Evolutionary conservation across 2,113 vertebrate species (phyloP), one percentile per base, ranked within the genome.

Genomic region (Cynocephalus volans): DNA sequence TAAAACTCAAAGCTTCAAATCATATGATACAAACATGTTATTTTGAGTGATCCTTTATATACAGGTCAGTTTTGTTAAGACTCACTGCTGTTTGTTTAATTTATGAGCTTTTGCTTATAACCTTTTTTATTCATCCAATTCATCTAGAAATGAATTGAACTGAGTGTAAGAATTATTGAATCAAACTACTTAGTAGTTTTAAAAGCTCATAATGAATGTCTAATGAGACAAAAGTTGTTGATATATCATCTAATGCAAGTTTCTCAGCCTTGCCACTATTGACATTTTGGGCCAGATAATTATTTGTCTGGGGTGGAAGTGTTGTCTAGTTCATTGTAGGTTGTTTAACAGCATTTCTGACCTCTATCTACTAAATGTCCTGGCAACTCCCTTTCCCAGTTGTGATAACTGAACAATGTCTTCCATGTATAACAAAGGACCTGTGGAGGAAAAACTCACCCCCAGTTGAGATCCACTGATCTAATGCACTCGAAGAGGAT

Each of bases 291-390:
- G 6, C 7, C 88, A 80, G 56, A 36, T 48, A 64, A 54, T 84
- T 58, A 58, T 41, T n/a, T 73, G 21, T n/a, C 85, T 26, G 2
- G 31, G 6, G 7, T 12, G 9, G 19, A 3, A 31, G 0, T 52
- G 0, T 2, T 33, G 1, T 28, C 62, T 10, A 56, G 33, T 67
- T 1, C 5, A 21, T n/a, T 26, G 0, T 21, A 60, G 48, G 21
- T 24, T 72, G 45, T 60, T 90, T 13, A 79, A 23, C 1, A 21
- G 18, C 17, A 80, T 18, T 8, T 4, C 13, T 73, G 15, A 28
- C 10, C 4, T 88, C 31, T 50, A 13, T 5, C n/a, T 52, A n/a
- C 3, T 45, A 45, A 3, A 36, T 93, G 5, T 2, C 6, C 13
- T 50, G 24, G 2, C 6, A 80, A 28, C 14, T 3, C 19, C 0